These are phyloP conservation scores for Garra rufa DNA, from an alignment of 2,113 vertebrate species.

Conservation along the genomic window DNA sequence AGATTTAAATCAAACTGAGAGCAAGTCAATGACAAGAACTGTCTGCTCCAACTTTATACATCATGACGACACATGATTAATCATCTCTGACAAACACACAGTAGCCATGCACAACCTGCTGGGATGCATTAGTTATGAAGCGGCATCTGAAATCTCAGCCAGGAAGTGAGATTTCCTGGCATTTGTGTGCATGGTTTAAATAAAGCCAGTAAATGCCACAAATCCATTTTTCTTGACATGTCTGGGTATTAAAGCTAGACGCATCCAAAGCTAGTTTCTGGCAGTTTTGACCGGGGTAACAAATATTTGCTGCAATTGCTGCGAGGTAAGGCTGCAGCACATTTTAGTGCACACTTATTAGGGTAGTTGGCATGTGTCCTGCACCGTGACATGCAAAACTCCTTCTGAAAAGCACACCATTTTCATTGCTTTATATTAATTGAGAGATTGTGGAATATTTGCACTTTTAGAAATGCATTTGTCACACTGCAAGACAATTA, in stretches of 20 bases:
- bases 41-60: constrained; percentile 19
- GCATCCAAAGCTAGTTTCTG: constrained; percentile 13
- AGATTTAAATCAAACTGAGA: constrained; percentile 42
- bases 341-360: background rate
- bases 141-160: background rate
- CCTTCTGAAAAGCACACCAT: background rate
- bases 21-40: constrained; percentile 28
- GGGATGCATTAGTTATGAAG: background rate
- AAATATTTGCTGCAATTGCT: background rate
- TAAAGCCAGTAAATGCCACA: background rate
- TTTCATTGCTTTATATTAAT: background rate
- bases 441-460: background rate
- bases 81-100: background rate
- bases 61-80: background rate
- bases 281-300: background rate
- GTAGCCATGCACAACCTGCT: background rate
- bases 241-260: constrained; percentile 3
- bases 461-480: background rate
- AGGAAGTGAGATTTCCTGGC: background rate
- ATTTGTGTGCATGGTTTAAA: background rate
- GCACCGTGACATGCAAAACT: background rate
- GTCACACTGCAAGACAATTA: background rate
- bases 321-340: background rate
- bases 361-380: background rate
- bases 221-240: constrained; percentile 3